Evolutionary conservation across 2,888 invertebrate species (phyloP), one percentile per base, ranked within the genome.

Genomic region (Orchesella flavescens): DNA sequence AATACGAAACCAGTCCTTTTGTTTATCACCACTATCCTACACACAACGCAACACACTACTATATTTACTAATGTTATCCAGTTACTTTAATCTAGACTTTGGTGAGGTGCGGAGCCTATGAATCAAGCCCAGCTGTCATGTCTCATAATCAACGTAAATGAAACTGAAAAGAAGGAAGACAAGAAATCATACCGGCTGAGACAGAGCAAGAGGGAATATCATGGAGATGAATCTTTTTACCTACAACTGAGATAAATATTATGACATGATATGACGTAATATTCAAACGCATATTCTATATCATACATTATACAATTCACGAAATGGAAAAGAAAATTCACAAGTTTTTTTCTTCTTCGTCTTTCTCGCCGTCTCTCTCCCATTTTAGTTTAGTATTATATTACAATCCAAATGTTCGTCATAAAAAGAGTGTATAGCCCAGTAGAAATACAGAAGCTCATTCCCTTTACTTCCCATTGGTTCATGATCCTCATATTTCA

Each of bases 1-100:
- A 81, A 81, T 81, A 75, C 69, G 34, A 75, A 81, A 81, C 81
- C 81, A 81, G 81, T 81, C 81, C 34, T 44, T 68, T 53, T 57
- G 55, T 15, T 49, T 9, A 21, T 63, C 61, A 13, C 68, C 63
- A 17, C n/a, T 66, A 24, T 49, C 44, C 53, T 24, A 19, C 13
- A 17, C 19, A 23, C n/a, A n/a, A 44, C 66, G 19, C 49, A 46
- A 49, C 46, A 49, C n/a, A n/a, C 24, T 53, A n/a, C 19, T 12
- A 44, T 17, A 19, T 44, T 73, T 61, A 44, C 57, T 73, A 59
- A 73, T 73, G 63, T 75, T 63, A 75, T 75, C 74, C 63, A 75
- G 63, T 59, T 75, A 75, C 49, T 65, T 75, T 63, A 75, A 46
- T 44, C 61, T 73, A n/a, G n/a, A 55, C 4, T 17, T 34, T 4